Percentiles rank a stretch among this genome's conserved stretches.
These are phyloP conservation scores for Megaustenia siamemsis DNA, from an alignment of 2,888 invertebrate species.

Conservation along the genomic window DNA sequence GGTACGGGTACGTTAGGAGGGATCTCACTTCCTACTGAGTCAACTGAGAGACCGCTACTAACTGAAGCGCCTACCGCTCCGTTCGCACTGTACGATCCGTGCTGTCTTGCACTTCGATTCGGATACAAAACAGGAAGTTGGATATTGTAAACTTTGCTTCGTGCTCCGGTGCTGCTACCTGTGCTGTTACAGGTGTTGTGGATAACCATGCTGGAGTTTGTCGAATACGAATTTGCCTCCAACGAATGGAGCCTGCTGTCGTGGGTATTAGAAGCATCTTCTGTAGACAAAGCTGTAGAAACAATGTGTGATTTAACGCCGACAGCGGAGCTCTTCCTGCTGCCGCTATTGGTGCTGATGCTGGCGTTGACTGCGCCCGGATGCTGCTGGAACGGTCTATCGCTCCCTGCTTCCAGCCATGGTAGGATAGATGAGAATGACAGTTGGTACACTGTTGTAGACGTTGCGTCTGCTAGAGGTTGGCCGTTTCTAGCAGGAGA, in stretches of 20 bases:
- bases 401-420: constrained; percentile 29
- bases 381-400: not conserved
- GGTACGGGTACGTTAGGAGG: not conserved
- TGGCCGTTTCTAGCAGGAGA: not conserved
- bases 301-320: not conserved
- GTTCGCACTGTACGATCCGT: constrained; percentile 39
- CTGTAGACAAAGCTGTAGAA: not conserved
- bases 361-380: not conserved
- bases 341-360: not conserved
- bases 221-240: not conserved
- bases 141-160: constrained; percentile 25
- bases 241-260: not conserved
- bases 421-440: constrained; percentile 21
- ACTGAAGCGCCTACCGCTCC: too few relatives aligned
- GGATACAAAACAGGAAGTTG: constrained; percentile 12
- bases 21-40: not conserved
- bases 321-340: not conserved
- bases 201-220: not conserved
- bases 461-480: not conserved
- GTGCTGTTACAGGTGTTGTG: too few relatives aligned
- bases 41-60: not conserved
- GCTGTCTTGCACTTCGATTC: not conserved
- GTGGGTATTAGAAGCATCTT: not conserved
- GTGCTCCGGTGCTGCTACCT: not conserved
- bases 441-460: constrained; percentile 20